Evolutionary conservation across 2,113 vertebrate species (phyloP).

Genomic region (Microtus richardsoni): DNA sequence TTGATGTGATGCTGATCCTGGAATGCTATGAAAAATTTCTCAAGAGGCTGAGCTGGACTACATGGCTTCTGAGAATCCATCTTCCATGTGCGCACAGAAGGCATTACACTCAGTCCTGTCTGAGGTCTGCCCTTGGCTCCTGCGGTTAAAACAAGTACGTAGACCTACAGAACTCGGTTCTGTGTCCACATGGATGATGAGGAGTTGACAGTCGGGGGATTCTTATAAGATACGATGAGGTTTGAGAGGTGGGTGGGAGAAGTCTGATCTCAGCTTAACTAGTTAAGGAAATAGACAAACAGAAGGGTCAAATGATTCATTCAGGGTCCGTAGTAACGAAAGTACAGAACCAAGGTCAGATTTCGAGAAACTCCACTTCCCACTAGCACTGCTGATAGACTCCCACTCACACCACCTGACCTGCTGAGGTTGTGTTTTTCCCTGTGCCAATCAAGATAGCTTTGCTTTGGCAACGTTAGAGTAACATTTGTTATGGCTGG

Average conservation of each 20-base stretch:
- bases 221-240: background rate
- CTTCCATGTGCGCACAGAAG: background rate
- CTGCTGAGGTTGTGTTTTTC: background rate
- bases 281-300: background rate
- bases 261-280: background rate
- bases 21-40: slow-evolving; percentile 52
- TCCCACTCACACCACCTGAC: background rate
- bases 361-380: background rate
- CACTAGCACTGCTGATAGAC: background rate
- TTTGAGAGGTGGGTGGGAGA: rapidly evolving
- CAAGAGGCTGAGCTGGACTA: background rate
- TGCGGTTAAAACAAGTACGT: background rate
- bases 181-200: background rate
- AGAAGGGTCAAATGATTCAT: background rate
- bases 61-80: background rate
- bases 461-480: background rate
- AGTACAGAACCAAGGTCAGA: background rate
- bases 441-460: background rate
- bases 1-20: background rate
- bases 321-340: no score
- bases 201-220: background rate
- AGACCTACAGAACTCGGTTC: background rate
- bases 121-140: background rate
- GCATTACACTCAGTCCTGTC: background rate
- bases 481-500: background rate